Base-by-base conservation (phyloP, 2,888 invertebrate genomes). In the Drosophila colorata region DNA sequence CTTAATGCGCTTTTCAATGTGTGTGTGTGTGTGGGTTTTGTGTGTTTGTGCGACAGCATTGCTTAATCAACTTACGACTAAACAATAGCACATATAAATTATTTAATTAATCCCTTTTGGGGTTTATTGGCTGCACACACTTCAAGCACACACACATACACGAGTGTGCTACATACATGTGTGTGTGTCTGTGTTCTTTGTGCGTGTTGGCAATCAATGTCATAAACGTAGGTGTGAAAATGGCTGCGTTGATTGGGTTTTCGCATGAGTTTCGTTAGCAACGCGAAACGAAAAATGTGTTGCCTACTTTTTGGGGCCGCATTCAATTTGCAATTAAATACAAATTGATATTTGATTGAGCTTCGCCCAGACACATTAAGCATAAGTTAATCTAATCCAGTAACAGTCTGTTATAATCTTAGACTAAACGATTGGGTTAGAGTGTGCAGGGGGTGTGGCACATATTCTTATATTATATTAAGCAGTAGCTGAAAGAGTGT, bases 61-160 rank as follows among this genome's bases (percentile, higher is more conserved):
- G 77, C 72, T 81, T 87, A 83, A 84, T 83, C 81, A 87, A 84
- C 73, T 83, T 86, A 86, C 84, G 76, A 65, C 78, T 71, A 70
- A 83, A 69, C 84, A 83, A 83, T 80, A 87, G 84, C 87, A 72
- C 79, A 83, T 80, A 83, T 84, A 83, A 83, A 86, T 83, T 83
- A 86, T 83, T 83, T 83, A 83, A 83, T 83, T 86, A 83, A 86
- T 83, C 83, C 83, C 75, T 72, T 75, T 78, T 78, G 80, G 86
- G 83, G 76, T 69, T 85, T 78, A 81, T 80, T 79, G 76, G 59
- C 67, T 61, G 76, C 59, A 76, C 76, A 71, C 68, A 76, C 68
- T 67, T 43, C 11, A 47, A 13, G 16, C 14, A 37, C 16, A 23
- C 46, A 25, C 25, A 58, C 53, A 25, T n/a, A n/a, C 44, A 33